Conservation (phyloP, 2,113 vertebrate genomes). For the Bombycilla garrulus region DNA sequence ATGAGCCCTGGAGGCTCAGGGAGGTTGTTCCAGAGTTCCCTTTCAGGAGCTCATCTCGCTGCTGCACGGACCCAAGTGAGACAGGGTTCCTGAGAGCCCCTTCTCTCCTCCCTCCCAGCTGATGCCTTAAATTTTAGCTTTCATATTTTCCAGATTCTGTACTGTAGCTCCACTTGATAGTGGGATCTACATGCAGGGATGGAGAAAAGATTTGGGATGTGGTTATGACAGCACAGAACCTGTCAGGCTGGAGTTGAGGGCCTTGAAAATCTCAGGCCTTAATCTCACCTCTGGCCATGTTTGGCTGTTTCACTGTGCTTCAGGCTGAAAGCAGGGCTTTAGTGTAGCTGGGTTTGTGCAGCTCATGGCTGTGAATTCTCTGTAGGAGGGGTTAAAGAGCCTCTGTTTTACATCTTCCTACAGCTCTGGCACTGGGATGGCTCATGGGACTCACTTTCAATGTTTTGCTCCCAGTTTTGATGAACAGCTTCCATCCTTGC, state of each 20-base stretch:
- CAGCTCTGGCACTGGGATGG: not conserved
- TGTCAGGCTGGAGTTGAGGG: accelerated
- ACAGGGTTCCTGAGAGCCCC: accelerated
- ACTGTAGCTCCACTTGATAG: not conserved
- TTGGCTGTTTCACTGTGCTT: not conserved
- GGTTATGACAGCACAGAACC: not conserved
- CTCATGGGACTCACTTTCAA: accelerated
- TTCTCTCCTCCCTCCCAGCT: not conserved
- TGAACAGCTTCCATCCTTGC: not conserved
- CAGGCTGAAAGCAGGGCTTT: accelerated
- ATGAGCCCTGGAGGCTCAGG: not conserved
- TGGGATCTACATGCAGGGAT: not conserved
- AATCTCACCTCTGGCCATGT: accelerated
- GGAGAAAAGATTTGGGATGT: not conserved
- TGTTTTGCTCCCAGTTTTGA: not conserved
- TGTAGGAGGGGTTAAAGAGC: not conserved
- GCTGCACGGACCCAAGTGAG: accelerated
- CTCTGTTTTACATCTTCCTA: not conserved
- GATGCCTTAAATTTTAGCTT: too few relatives aligned
- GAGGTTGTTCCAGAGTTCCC: not conserved
- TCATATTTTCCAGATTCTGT: too few relatives aligned
- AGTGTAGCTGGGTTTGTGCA: not conserved
- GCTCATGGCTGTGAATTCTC: not conserved
- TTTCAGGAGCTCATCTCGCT: not conserved
- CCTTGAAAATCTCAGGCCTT: not conserved